Evolutionary conservation across 2,888 invertebrate species (phyloP).

Genomic region (Nebria brevicollis): DNA sequence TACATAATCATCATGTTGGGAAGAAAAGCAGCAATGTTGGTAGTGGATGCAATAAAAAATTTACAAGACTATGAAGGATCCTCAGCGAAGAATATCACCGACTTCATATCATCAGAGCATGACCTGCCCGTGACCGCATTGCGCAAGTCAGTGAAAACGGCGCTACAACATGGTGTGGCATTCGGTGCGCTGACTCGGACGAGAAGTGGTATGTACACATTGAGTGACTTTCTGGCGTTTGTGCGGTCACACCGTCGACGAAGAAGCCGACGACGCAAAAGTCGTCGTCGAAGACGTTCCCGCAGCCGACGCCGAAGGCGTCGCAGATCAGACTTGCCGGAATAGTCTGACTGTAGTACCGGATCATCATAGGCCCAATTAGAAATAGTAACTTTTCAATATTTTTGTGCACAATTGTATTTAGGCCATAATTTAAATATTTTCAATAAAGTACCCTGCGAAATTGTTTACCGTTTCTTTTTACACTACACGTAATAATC

Average conservation of each 20-base stretch:
- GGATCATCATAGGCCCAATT: no score
- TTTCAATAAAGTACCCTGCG: no score
- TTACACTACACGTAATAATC: no score
- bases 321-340: neutral
- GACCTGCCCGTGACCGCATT: slow-evolving; percentile 51
- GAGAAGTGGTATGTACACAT: slow-evolving; percentile 48
- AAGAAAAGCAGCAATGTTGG: slow-evolving; percentile 51
- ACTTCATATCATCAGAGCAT: slow-evolving; percentile 52
- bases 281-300: neutral
- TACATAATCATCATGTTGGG: slow-evolving; percentile 27
- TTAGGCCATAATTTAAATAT: no score
- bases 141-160: slow-evolving; percentile 50
- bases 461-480: no score
- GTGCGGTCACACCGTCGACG: slow-evolving; percentile 18
- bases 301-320: neutral
- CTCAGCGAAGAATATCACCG: slow-evolving; percentile 52
- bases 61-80: slow-evolving; percentile 50
- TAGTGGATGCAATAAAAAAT: slow-evolving; percentile 52
- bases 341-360: no score
- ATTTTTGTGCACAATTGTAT: no score
- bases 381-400: no score
- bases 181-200: slow-evolving; percentile 53
- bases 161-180: slow-evolving; percentile 52
- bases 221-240: slow-evolving; percentile 44
- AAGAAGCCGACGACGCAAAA: neutral